Evolutionary conservation across 30 jellyfish, hydroid and myxozoan species (phyloP).

Genomic region (Turritopsis rubra): DNA sequence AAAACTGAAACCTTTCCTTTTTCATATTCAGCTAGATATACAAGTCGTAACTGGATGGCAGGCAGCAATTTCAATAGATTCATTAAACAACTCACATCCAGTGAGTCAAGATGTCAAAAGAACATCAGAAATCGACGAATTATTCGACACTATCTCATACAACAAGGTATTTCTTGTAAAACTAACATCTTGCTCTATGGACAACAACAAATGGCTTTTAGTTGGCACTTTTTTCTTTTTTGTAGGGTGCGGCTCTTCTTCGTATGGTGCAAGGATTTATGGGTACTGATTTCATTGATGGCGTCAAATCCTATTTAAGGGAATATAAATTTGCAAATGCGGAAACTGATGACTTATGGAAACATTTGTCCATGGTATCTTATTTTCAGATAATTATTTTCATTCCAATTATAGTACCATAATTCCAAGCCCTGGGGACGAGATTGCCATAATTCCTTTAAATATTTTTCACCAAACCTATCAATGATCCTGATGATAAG

Average conservation of each 20-base stretch:
- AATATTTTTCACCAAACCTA: too few relatives aligned
- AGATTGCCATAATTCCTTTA: too few relatives aligned
- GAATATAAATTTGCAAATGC: slow-evolving; percentile 66
- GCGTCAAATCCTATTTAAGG: slow-evolving; percentile 67
- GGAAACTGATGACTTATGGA: slow-evolving; percentile 95
- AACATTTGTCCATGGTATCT: slow-evolving; percentile 57
- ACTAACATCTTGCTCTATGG: background rate
- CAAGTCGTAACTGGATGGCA: slow-evolving; percentile 99
- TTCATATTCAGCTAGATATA: slow-evolving; percentile 61
- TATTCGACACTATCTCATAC: slow-evolving; percentile 96
- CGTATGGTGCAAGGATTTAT: slow-evolving; percentile 92
- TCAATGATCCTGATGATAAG: too few relatives aligned
- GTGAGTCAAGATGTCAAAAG: slow-evolving; percentile 73
- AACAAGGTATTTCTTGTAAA: slow-evolving; percentile 66
- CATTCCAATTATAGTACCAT: too few relatives aligned
- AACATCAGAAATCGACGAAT: slow-evolving; percentile 93
- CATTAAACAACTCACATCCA: slow-evolving; percentile 91
- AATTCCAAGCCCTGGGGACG: too few relatives aligned
- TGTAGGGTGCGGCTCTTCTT: slow-evolving; percentile 95
- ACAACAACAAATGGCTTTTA: too few relatives aligned
- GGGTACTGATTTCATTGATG: slow-evolving; percentile 67
- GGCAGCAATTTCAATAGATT: slow-evolving; percentile 84
- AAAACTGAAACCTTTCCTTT: background rate
- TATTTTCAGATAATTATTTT: too few relatives aligned
- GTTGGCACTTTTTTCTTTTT: too few relatives aligned